Conservation (phyloP, 1,140 invertebrate species). For the Drosophila ambigua region DNA sequence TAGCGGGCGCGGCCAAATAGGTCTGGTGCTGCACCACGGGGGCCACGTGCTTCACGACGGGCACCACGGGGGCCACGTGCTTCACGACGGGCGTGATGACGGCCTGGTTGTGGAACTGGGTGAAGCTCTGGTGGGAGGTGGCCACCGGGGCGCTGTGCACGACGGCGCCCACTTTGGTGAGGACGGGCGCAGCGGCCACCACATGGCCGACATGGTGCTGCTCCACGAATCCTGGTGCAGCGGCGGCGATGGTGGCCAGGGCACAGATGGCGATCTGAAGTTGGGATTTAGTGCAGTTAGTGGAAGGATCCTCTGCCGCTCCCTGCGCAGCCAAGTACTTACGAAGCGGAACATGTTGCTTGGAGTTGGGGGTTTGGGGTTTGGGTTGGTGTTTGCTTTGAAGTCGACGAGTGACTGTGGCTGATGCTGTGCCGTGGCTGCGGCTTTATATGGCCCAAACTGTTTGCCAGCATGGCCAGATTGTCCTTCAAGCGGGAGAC, state of each 20-base stretch:
- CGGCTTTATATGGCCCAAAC: slow-evolving; percentile 61
- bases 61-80: slow-evolving; percentile 50
- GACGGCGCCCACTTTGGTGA: slow-evolving; percentile 63
- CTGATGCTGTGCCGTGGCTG: slow-evolving; percentile 14
- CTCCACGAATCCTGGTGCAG: slow-evolving; percentile 70
- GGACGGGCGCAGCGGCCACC: slow-evolving; percentile 56
- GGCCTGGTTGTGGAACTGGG: slow-evolving; percentile 68
- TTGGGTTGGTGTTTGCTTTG: slow-evolving; percentile 28
- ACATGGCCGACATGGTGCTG: slow-evolving; percentile 46
- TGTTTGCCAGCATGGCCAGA: slow-evolving; percentile 18
- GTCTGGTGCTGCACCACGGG: slow-evolving; percentile 53
- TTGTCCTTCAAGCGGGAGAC: slow-evolving; percentile 63
- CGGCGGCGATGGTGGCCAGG: slow-evolving; percentile 60
- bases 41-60: slow-evolving; percentile 46
- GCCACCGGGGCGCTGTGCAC: slow-evolving; percentile 69
- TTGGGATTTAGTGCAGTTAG: neutral
- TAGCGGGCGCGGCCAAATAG: slow-evolving; percentile 52
- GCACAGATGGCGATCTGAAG: slow-evolving; percentile 66
- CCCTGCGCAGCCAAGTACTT: slow-evolving; percentile 27
- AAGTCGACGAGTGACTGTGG: slow-evolving; percentile 67
- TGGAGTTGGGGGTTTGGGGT: neutral
- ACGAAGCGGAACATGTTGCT: slow-evolving; percentile 74
- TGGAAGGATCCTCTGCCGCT: neutral
- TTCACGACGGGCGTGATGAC: slow-evolving; percentile 70
- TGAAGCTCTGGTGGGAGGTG: slow-evolving; percentile 84